phyloP scores from a whole-genome alignment of 2,113 vertebrate genomes.

The Rhabdomys dilectus region DNA sequence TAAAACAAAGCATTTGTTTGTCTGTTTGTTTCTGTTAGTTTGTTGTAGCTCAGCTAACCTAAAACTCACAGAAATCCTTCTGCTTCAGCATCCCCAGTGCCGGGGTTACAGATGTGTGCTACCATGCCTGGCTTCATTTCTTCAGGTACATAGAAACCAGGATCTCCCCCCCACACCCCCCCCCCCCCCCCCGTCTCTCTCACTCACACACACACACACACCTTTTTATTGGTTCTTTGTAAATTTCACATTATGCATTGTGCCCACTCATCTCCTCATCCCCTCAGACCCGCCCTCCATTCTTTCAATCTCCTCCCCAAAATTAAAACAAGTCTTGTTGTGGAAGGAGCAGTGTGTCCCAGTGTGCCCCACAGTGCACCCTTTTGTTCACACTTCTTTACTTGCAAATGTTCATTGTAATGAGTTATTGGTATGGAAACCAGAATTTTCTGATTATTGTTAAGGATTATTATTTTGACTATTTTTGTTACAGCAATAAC shows the following conservation, averaged over 20 bases:
- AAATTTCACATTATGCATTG: background rate
- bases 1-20: background rate
- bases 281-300: background rate
- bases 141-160: background rate
- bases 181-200: background rate
- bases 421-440: background rate
- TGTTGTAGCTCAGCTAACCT: background rate
- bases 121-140: background rate
- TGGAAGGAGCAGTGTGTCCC: background rate
- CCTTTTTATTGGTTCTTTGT: background rate
- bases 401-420: background rate
- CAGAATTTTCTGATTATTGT: background rate
- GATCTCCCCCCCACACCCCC: background rate
- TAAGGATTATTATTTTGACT: background rate
- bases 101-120: background rate
- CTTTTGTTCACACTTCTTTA: background rate
- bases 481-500: constrained; percentile 14
- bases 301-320: background rate
- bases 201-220: background rate
- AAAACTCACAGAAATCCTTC: background rate
- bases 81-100: background rate
- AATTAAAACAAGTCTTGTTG: background rate
- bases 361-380: background rate
- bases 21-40: background rate
- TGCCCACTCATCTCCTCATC: background rate